Percentiles rank a stretch among this genome's conserved stretches.
Conservation (phyloP, 1,140 invertebrate species). For the Rhagoletis zephyria region DNA sequence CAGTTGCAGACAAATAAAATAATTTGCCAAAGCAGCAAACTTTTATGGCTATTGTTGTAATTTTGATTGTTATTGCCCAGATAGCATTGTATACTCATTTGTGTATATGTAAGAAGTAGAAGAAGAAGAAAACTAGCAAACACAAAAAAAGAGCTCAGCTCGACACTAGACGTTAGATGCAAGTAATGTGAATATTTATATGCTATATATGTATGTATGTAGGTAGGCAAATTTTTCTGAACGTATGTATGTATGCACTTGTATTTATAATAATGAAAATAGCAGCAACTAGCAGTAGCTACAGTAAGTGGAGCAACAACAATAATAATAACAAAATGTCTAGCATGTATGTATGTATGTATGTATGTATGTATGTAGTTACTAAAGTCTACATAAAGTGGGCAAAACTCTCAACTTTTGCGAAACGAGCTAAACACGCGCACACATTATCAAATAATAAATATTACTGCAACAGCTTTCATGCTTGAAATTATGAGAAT, state of each 20-base stretch:
- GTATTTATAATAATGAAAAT: background rate
- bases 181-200: background rate
- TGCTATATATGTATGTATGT: too few relatives aligned
- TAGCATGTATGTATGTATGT: too few relatives aligned
- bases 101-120: background rate
- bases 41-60: slow-evolving; percentile 44
- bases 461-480: background rate
- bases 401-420: background rate
- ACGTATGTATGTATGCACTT: too few relatives aligned
- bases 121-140: background rate
- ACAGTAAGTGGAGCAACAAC: background rate
- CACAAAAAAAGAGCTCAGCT: background rate
- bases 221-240: too few relatives aligned
- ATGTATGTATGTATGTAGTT: background rate
- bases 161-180: background rate
- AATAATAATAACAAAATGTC: background rate
- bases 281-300: background rate
- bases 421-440: background rate
- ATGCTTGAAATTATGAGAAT: background rate
- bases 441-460: background rate
- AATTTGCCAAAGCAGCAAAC: slow-evolving; percentile 28
- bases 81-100: slow-evolving; percentile 13
- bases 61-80: slow-evolving; percentile 22
- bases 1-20: slow-evolving; percentile 11
- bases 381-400: background rate